Percentiles rank a stretch among this genome's conserved stretches.
Evolutionary conservation across 2,888 invertebrate genomes (phyloP).

Genomic region (Elmis aenea): DNA sequence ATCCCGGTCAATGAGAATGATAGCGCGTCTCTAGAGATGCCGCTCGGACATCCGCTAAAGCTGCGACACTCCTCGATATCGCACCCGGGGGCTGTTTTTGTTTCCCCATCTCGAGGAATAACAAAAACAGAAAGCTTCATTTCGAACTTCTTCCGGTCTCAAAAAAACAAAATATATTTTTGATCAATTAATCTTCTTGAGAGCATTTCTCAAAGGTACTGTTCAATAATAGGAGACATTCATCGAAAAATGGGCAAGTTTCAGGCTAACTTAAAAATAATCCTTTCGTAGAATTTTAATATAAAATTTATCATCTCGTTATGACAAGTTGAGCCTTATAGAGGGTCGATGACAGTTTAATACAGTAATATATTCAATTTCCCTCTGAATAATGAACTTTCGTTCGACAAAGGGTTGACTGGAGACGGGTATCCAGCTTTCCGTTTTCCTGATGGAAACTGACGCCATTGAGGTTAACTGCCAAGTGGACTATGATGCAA

Average conservation of each 20-base stretch:
- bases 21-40: conserved; percentile 17
- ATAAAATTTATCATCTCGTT: conserved; percentile 19
- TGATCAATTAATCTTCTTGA: conserved; percentile 29
- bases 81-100: conserved; percentile 29
- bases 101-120: conserved; percentile 22
- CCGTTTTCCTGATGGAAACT: conserved; percentile 16
- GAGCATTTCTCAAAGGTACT: conserved; percentile 24
- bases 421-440: conserved; percentile 23
- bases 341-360: conserved; percentile 22
- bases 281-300: conserved; percentile 27
- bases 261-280: conserved; percentile 15
- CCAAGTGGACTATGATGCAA: conserved; percentile 24
- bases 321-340: conserved; percentile 27
- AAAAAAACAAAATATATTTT: conserved; percentile 30
- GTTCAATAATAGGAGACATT: conserved; percentile 27
- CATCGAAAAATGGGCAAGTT: conserved; percentile 11
- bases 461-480: conserved; percentile 31
- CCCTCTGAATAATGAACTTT: conserved; percentile 30
- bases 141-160: conserved; percentile 15
- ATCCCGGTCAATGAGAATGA: conserved; percentile 16
- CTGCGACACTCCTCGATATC: conserved; percentile 23
- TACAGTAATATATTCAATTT: conserved; percentile 33
- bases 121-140: conserved; percentile 27
- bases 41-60: conserved; percentile 18
- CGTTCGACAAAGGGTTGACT: conserved; percentile 21